A percentile compares a stretch with the other conserved stretches of the same genome.
phyloP scores from a whole-genome alignment of 2,797 vertebrate species.

The Halcyon badia region DNA sequence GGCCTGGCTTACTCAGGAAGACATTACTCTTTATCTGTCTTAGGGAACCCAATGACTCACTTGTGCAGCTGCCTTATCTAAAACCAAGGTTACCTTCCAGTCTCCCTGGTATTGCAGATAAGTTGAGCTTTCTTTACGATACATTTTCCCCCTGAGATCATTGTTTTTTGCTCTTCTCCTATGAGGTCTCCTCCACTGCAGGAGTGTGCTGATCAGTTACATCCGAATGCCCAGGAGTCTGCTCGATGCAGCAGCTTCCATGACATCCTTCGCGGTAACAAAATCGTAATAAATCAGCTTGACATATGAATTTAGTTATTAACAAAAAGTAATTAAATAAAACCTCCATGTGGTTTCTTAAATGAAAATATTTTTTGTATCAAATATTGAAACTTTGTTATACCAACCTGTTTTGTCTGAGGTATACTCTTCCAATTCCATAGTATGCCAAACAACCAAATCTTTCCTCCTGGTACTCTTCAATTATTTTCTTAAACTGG shows the following conservation, averaged over 20 bases:
- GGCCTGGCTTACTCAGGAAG: not conserved
- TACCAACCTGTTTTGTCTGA: conserved; percentile 91
- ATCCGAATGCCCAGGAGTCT: rapidly evolving
- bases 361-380: not conserved
- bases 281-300: not conserved
- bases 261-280: not conserved
- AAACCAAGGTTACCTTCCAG: not conserved
- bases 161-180: rapidly evolving
- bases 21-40: not conserved
- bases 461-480: conserved; percentile 81
- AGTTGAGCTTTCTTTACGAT: not conserved
- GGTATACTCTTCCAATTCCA: conserved; percentile 88
- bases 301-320: not conserved
- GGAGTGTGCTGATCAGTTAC: not conserved
- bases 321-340: not conserved
- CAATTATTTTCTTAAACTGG: conserved; percentile 86
- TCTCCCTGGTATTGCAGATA: not conserved
- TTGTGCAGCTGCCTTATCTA: not conserved
- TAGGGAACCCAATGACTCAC: not conserved
- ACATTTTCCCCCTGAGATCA: not conserved
- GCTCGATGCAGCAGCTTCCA: rapidly evolving
- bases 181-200: not conserved
- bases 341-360: rapidly evolving
- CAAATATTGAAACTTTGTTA: not conserved
- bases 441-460: conserved; percentile 90